These are phyloP conservation scores for Geococcyx californianus DNA, from an alignment of 2,113 vertebrate genomes.

Conservation along the genomic window DNA sequence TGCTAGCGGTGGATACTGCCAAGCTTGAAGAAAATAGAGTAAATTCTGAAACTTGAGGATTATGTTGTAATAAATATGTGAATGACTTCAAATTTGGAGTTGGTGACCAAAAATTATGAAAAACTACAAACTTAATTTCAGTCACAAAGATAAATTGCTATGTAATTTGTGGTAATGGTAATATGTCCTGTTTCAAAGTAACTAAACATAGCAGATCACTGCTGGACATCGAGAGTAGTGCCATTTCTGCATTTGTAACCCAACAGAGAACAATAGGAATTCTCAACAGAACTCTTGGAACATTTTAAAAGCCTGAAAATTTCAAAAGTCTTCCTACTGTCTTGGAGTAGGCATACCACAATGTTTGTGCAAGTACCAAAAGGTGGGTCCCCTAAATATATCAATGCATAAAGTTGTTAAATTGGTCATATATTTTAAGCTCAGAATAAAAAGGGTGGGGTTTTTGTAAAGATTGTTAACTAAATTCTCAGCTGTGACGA, in stretches of 20 bases:
- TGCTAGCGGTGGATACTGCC: neutral
- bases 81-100: neutral
- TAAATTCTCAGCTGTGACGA: neutral
- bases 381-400: neutral
- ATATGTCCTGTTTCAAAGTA: neutral
- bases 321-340: neutral
- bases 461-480: neutral
- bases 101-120: neutral
- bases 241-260: neutral
- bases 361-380: neutral
- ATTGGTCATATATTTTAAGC: neutral
- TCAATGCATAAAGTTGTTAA: neutral
- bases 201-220: neutral
- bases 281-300: neutral
- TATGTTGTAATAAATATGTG: accelerated
- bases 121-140: neutral
- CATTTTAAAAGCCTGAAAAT: neutral
- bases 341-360: neutral
- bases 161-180: neutral
- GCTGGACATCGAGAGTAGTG: neutral
- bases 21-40: neutral
- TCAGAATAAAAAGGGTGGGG: neutral
- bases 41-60: neutral
- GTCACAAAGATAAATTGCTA: neutral
- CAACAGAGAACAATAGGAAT: neutral